Base-by-base conservation (phyloP, 2,888 invertebrate species). In the Rhabditophanes sp. region DNA sequence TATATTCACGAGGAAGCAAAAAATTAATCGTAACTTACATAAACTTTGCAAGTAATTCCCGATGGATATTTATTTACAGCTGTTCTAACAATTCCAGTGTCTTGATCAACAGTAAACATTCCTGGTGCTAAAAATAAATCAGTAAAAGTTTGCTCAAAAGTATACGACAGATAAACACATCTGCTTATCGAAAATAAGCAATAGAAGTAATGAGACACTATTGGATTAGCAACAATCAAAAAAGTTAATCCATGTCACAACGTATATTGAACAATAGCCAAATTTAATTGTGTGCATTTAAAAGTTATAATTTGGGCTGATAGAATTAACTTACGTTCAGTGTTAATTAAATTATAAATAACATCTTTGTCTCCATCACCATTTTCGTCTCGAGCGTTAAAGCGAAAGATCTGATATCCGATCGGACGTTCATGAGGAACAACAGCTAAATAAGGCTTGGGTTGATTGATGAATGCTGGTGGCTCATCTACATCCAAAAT, bases 401-500 rank as follows among this genome's bases (percentile, higher is more conserved):
- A 75, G n/a, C 53, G 36, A 19, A 49, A 26, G 20, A 57, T 44
- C 26, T 52, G 53, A 24, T 44, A 41, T 34, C 58, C 58, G 15
- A 55, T 42, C 9, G 58, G 50, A 22, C 42, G 40, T 26, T 49
- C 44, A 25, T 44, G 22, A 1, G 59, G 56, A 9, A 59, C 56
- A 6, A 60, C 53, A 2, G 53, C 51, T 69, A 88, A 83, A 82
- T 88, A 90, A 12, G 93, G 93, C 46, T 83, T 71, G 0, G 93
- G 93, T 2, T 82, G 77, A 71, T 93, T 96, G 71, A 88, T 82
- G 73, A 96, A 90, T 68, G 84, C 82, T 1, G 93, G 87, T 1
- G 82, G 79, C 68, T 93, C 93, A 67, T 93, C 90, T 12, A 59
- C 50, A 30, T 64, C 60, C 20, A 41, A 25, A 30, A 62, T 53